Evolutionary conservation across 2,797 vertebrate genomes (phyloP), one percentile per base, ranked within the genome.

Genomic region (Argya squamiceps): DNA sequence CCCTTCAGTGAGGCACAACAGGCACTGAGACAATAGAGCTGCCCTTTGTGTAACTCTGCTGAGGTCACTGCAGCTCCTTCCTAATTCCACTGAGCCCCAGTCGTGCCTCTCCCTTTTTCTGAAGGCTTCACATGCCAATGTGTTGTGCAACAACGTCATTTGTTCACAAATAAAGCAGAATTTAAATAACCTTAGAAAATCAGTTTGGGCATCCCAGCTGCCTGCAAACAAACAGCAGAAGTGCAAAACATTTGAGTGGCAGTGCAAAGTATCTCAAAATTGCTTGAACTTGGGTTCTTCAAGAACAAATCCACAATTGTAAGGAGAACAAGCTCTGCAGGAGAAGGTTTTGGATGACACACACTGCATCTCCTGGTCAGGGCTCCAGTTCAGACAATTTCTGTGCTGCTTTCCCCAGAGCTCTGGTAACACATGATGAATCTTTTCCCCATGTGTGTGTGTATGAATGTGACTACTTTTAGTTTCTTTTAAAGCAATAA

Each of bases 81-180:
- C 76, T 71, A 80, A 93, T 88, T 89, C 93, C 88, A 39, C 34
- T 7, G 60, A 4, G 92, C 43, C 68, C 16, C 12, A 53, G 39
- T 6, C 37, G 63, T 87, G 93, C 70, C 83, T 89, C 93, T 93
- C 92, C 92, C 90, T 84, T 52, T 50, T 62, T 78, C 88, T 94
- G 73, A 92, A 93, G 76, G 53, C 20, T 62, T 90, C 65, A 75
- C 94, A 96, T 97, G 90, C 95, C 92, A 47, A n/a, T 50, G 88
- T 78, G 79, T 94, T 97, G 89, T 94, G 94, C 83, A 95, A 95
- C 88, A 32, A 43, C 10, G 0, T 43, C 6, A 92, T 92, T 95
- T 95, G 94, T 92, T 94, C 94, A 75, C 92, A 95, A 96, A 96
- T 68, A 44, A 62, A 91, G 68, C 78, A 50, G 59, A 76, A 92